Evolutionary conservation across 2,888 invertebrate genomes (phyloP), one percentile per base, ranked within the genome.

Genomic region (Masnerella sp.): DNA sequence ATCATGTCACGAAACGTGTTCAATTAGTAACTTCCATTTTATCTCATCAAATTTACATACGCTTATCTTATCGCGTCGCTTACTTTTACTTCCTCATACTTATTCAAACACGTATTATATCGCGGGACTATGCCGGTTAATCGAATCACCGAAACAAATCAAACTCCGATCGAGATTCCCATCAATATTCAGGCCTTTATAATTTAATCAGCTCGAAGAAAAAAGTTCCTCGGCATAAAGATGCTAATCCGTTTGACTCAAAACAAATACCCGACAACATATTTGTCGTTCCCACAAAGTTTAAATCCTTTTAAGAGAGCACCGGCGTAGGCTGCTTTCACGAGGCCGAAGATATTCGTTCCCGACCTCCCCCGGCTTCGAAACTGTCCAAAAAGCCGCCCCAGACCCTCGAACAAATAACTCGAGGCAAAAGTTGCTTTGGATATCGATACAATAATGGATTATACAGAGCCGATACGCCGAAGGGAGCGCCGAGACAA

Each of bases 391-490:
- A 69, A 69, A 69, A 47, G 61, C 47, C 42, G 42, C 40, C 30
- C 15, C n/a, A 22, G 9, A 17, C 47, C 22, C 20, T 14, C 59
- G 45, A 61, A 61, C 70, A 70, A 70, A 70, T 70, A 70, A 70
- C 70, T 64, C 58, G 56, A 43, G 70, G 70, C 62, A 70, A 70
- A 70, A 56, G 56, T 61, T 65, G 67, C 67, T 67, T 67, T 74
- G 61, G 71, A 64, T 68, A 72, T 71, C 65, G 71, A 72, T 72
- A 72, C 71, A 61, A 74, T 70, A 74, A 70, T 70, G 61, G 74
- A 74, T 52, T 74, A 70, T 70, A 30, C 52, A 38, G 17, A 32
- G 52, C 40, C 38, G 65, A 70, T 70, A 69, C 70, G 61, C 61
- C 43, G 42, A 61, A 67, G 69, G 59, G 56, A 54, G 47, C 40